These are phyloP conservation scores for Epizoanthus fatuus DNA, from an alignment of 92 coral and sea anemone genomes.

Conservation along the genomic window DNA sequence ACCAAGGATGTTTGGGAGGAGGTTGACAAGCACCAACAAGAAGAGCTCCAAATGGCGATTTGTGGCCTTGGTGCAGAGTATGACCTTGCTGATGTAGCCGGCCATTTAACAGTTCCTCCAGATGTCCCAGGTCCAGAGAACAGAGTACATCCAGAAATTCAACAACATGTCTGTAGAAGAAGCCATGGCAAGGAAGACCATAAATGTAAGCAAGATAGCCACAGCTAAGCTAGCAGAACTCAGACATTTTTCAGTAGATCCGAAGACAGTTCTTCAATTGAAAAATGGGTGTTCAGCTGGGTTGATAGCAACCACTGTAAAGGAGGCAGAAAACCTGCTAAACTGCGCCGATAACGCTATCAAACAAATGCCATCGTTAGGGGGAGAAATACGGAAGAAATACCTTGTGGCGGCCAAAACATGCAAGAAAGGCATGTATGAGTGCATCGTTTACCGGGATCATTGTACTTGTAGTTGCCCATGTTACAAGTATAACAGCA, in stretches of 20 bases:
- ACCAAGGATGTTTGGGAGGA: constrained; percentile 50
- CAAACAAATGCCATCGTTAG: too few relatives aligned
- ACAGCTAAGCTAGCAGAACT: neutral
- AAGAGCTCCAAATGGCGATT: constrained; percentile 40
- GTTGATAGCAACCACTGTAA: neutral
- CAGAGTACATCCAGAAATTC: neutral
- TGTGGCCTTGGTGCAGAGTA: constrained; percentile 54
- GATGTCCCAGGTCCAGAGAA: neutral
- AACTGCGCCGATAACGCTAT: neutral
- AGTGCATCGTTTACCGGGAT: constrained; percentile 48
- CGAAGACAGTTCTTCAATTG: neutral
- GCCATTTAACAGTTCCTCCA: neutral
- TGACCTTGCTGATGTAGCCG: constrained; percentile 47
- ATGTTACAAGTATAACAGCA: constrained; percentile 46
- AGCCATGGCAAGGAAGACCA: neutral
- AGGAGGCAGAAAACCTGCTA: constrained; percentile 51
- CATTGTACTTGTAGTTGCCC: constrained; percentile 62
- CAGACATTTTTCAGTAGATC: constrained; percentile 12
- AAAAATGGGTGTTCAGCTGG: neutral
- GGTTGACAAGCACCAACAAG: constrained; percentile 51
- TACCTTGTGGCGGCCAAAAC: constrained; percentile 64
- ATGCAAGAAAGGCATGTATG: constrained; percentile 53
- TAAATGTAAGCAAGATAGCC: neutral
- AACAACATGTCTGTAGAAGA: neutral
- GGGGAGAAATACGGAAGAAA: neutral